Percentiles rank a stretch among this genome's conserved stretches.
phyloP scores from a whole-genome alignment of 2,113 vertebrate species.

The Tragelaphus scriptus region DNA sequence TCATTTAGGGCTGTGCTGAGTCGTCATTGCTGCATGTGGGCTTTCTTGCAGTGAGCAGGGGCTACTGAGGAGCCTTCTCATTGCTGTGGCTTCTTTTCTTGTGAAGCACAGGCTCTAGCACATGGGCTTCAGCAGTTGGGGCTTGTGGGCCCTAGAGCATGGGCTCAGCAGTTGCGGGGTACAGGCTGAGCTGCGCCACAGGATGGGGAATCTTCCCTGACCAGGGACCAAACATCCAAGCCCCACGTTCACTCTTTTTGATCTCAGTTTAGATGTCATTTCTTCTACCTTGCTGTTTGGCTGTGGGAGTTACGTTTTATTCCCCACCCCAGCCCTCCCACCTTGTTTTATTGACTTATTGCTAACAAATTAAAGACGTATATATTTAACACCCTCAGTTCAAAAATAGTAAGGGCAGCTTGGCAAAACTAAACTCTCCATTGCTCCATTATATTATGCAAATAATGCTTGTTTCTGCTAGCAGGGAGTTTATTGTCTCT shows the following conservation, averaged over 20 bases:
- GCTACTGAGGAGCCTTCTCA: not conserved
- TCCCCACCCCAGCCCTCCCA: not conserved
- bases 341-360: not conserved
- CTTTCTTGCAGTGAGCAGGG: not conserved
- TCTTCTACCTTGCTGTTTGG: not conserved
- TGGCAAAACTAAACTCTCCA: not conserved
- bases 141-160: not conserved
- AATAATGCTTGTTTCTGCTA: not conserved
- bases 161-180: not conserved
- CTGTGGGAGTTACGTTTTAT: not conserved
- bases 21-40: not conserved
- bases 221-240: not conserved
- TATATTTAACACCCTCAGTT: not conserved
- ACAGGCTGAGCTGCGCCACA: not conserved
- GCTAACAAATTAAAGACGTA: not conserved
- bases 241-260: accelerated
- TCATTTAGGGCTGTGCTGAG: not conserved
- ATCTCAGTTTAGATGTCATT: not conserved
- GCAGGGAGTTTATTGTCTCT: not conserved
- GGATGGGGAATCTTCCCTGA: not conserved
- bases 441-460: not conserved
- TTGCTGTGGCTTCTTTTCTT: accelerated
- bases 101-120: not conserved
- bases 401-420: not conserved
- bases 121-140: not conserved